A percentile compares a stretch with the other conserved stretches of the same genome.
Conservation (phyloP, 2,888 invertebrate genomes). For the Chrysolina oricalcia region DNA sequence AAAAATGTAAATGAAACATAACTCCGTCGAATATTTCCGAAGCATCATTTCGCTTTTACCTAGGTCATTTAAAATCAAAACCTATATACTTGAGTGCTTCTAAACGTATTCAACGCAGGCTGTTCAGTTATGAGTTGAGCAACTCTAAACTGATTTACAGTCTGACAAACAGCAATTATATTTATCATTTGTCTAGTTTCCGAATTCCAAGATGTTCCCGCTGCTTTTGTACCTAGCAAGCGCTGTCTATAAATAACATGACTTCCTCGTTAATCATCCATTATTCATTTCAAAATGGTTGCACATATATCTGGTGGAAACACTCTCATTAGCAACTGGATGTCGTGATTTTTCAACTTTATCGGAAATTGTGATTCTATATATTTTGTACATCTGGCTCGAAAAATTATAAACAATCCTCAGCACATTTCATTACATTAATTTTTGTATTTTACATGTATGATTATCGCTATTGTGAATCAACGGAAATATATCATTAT, state of each 20-base stretch:
- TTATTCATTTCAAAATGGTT: constrained; percentile 21
- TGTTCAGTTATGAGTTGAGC: not conserved
- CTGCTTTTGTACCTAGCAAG: constrained; percentile 13
- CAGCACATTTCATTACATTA: no score
- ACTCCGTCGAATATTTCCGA: no score
- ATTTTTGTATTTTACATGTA: no score
- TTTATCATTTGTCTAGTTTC: constrained; percentile 26
- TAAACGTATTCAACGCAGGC: not conserved
- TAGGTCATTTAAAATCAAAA: no score
- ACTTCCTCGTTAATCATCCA: constrained; percentile 23
- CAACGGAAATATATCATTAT: no score
- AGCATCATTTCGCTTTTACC: no score
- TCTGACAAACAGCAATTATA: constrained; percentile 23
- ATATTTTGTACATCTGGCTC: no score
- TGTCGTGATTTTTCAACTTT: no score
- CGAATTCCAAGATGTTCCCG: constrained; percentile 20
- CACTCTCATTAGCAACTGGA: not conserved
- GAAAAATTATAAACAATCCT: no score
- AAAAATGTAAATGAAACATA: no score
- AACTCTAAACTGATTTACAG: constrained; percentile 13
- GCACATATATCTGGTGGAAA: not conserved
- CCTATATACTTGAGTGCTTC: not conserved
- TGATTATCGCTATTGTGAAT: no score
- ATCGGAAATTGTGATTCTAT: no score
- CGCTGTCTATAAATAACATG: constrained; percentile 25